Evolutionary conservation across 2,113 vertebrate genomes (phyloP), one percentile per base, ranked within the genome.

Genomic region (Gambusia holbrooki): DNA sequence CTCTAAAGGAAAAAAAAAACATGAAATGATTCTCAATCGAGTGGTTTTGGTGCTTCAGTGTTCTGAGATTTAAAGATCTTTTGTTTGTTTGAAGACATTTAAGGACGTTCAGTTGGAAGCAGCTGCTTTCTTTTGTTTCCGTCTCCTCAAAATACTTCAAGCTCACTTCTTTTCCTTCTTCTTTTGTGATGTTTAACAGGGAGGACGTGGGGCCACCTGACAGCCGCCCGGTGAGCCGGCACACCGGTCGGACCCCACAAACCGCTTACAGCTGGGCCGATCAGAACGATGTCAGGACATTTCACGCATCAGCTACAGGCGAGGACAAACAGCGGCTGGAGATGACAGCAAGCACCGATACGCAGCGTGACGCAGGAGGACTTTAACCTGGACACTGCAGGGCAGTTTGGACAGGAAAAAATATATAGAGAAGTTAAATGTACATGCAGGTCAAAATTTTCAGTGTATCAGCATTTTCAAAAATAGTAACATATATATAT

Each of bases 171-270:
- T 1, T 7, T 25, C 63, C 3, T 42, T 66, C 30, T 48, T 32
- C 37, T 66, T 17, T 27, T 72, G 9, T 71, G 48, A 33, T 75
- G 25, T 73, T 73, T 10, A 35, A 51, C 77, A 95, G 94, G 69
- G 93, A 94, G 79, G 94, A 94, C 0, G 90, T 63, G 3, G 68
- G 73, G 0, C 84, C 94, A 22, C 94, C 94, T 0, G 86, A 91
- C 54, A 94, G 90, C 69, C 89, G 90, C 5, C 82, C 91, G 0
- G 42, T 60, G 42, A 94, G 94, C 48, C 84, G 91, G 4, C 58
- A 17, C 1, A 88, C 87, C 0, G 90, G 83, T 80, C 75, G 63
- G 48, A 76, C 73, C 40, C 89, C 84, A 1, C 85, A 82, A 51
- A 84, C 77, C 19, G 65, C 65, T 11, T 93, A 92, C 82, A 73